Base-by-base conservation (phyloP, 2,888 invertebrate species). In the Cylindroiulus punctatus region DNA sequence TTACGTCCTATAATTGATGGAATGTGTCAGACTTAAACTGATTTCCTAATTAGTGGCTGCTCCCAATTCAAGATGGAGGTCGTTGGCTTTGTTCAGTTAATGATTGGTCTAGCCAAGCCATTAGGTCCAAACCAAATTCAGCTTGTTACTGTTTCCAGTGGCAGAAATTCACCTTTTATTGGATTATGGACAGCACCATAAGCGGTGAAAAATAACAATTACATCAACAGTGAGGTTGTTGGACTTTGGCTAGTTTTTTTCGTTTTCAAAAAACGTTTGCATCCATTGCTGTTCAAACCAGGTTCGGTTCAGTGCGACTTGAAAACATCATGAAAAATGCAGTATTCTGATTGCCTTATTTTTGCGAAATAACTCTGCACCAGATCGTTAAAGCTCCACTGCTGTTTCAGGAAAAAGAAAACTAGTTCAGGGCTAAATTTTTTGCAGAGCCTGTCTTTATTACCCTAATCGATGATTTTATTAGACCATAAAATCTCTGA, bases 121-220 rank as follows among this genome's bases (percentile, higher is more conserved):
- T 65, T 65, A 10, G 10, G 7, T 65, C 26, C 19, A 65, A 65
- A 65, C 65, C 1, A 7, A 26, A 52, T n/a, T 44, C 14, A 14
- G 44, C 12, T 5, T 44, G 12, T 19, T n/a, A n/a, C 47, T 65
- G 22, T 65, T 26, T 8, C 26, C 19, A 7, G 22, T 7, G 8
- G 26, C 65, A 65, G 22, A 65, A 65, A 26, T 65, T 65, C 65
- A 65, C 65, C 65, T 26, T 26, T 65, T 26, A 65, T 65, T 65
- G 10, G 65, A 65, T 65, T 65, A 65, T 26, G 65, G 65, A 26
- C 0, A 26, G 65, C 26, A 26, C 19, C 14, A n/a, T 7, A 19
- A 52, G 1, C 52, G 52, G 52, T 52, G 10, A 52, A 52, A 36
- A 7, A 26, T 19, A 22, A 26, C 19, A 65, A 65, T 65, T 65